Evolutionary conservation across 2,888 invertebrate species (phyloP).

Genomic region (Malthinus seriepunctatus): DNA sequence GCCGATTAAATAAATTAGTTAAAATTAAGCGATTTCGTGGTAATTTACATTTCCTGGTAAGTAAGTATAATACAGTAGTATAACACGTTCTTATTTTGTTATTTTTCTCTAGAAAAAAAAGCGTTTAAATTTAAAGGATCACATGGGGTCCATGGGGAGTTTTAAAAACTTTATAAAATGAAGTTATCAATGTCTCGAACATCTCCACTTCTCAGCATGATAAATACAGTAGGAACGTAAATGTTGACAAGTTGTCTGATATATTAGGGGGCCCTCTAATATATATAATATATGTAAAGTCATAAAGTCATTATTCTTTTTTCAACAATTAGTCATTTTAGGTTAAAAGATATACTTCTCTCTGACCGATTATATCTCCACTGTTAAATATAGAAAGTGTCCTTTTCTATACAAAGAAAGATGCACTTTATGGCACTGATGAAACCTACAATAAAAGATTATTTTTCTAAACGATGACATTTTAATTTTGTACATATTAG

Average conservation of each 20-base stretch:
- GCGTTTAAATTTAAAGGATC: background rate
- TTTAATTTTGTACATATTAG: slow-evolving; percentile 1
- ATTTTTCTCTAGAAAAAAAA: background rate
- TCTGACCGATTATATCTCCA: slow-evolving; percentile 11
- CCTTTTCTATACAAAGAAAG: background rate
- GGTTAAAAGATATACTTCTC: slow-evolving; percentile 9
- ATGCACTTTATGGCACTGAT: slow-evolving; percentile 12
- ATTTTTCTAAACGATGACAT: slow-evolving; percentile 7
- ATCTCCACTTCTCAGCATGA: slow-evolving; percentile 26
- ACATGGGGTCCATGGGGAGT: background rate
- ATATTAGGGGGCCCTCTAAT: slow-evolving; percentile 14
- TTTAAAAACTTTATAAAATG: background rate
- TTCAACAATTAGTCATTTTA: slow-evolving; percentile 11
- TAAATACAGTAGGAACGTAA: slow-evolving; percentile 34
- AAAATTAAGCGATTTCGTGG: slow-evolving; percentile 29
- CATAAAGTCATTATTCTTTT: slow-evolving; percentile 26
- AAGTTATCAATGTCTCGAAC: background rate
- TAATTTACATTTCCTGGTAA: slow-evolving; percentile 26
- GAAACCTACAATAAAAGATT: slow-evolving; percentile 12
- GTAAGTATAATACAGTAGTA: background rate
- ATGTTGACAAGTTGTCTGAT: slow-evolving; percentile 31
- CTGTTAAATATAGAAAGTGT: slow-evolving; percentile 19
- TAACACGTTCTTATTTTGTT: no score
- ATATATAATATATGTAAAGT: background rate
- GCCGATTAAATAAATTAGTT: slow-evolving; percentile 4